These are phyloP conservation scores for Drosophila kambysellisi DNA, from an alignment of 2,888 invertebrate species.

Conservation along the genomic window DNA sequence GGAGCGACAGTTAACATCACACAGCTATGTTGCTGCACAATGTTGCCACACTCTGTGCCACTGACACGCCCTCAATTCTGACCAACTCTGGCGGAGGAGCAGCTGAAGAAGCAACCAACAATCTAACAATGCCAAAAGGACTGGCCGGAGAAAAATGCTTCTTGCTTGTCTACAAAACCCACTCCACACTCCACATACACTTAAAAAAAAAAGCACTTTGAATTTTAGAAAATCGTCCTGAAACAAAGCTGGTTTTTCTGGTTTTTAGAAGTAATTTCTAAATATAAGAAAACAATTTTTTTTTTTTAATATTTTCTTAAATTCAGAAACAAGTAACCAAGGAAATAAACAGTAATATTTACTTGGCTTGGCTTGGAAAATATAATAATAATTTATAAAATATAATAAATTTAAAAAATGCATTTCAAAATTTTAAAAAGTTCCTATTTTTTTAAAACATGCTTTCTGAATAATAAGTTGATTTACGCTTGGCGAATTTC, in stretches of 20 bases:
- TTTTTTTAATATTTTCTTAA: no score
- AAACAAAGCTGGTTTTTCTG: not conserved
- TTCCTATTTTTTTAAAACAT: no score
- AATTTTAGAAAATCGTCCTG: not conserved
- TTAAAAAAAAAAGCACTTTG: not conserved
- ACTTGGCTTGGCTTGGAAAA: no score
- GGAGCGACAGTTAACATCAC: slow-evolving; percentile 30
- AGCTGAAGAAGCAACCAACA: slow-evolving; percentile 12
- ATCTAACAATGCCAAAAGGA: slow-evolving; percentile 31
- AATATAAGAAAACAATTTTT: not conserved
- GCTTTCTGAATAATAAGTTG: not conserved
- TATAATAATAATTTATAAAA: no score
- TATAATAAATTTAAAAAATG: no score
- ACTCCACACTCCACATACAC: not conserved
- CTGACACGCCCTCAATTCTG: slow-evolving; percentile 57
- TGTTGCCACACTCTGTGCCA: slow-evolving; percentile 59
- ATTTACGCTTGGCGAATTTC: not conserved
- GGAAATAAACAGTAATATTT: no score
- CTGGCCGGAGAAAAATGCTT: slow-evolving; percentile 60
- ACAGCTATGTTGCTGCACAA: slow-evolving; percentile 12
- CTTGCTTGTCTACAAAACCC: not conserved
- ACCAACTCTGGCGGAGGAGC: slow-evolving; percentile 19
- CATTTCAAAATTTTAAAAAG: no score
- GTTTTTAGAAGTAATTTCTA: fast-evolving
- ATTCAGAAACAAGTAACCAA: no score